Evolutionary conservation across 1,140 invertebrate species (phyloP), one percentile per base, ranked within the genome.

Genomic region (Drosophila grimshawi): DNA sequence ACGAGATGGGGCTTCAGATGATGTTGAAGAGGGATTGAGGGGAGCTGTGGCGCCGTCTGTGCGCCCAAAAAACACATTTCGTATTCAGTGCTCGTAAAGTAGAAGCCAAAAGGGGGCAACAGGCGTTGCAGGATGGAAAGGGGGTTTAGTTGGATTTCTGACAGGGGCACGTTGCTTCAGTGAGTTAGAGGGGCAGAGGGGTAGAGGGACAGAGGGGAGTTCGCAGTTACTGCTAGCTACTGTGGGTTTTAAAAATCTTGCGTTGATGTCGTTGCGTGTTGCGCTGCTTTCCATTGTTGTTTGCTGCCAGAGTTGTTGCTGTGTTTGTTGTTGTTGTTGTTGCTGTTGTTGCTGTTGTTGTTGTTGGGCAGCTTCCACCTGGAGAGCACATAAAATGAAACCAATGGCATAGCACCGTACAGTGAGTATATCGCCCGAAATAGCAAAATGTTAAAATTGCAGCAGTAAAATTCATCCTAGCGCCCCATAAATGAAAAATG

Each of bases 41-140:
- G 33, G 27, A 30, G 37, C 30, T 55, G 45, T n/a, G 60, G 29
- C 68, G 8, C 27, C 52, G 60, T 64, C 69, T 72, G 70, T 35
- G 70, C 70, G 41, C 70, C 70, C 81, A 53, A 78, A 78, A 83
- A 88, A 88, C 85, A 81, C 80, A 88, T 88, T 88, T 88, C 70
- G 85, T 89, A 88, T 88, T 88, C 85, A 83, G 83, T 89, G 83
- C 83, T 88, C 83, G 83, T 86, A 86, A 86, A 88, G 85, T 70
- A 66, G 80, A 88, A 43, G 78, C 59, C 64, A 32, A 19, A n/a
- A 49, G 11, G 39, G 45, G 45, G 51, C 48, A 32, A 10, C 0
- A 30, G 4, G 45, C 19, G 19, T 19, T 19, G 19, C 19, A 11
- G 19, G 10, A 8, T 3, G 29, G 53, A 2, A 33, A 5, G 4